phyloP scores from a whole-genome alignment of 1,140 invertebrate species.

The Rhizoglyphus robini region DNA sequence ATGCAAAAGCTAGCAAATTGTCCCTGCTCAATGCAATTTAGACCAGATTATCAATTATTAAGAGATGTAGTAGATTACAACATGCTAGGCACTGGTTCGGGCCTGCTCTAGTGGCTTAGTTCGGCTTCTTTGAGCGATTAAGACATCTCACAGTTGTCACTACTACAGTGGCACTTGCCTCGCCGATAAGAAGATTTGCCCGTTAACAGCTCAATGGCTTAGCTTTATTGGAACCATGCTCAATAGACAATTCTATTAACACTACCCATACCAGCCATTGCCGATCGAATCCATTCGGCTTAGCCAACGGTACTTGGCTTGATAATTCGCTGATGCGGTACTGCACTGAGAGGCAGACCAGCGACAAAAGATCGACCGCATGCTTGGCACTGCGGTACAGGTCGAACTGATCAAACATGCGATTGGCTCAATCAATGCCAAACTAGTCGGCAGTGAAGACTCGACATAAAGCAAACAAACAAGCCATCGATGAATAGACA shows the following conservation, averaged over 20 bases:
- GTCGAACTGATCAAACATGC: too few relatives aligned
- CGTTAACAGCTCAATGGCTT: slow-evolving; percentile 12
- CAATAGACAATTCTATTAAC: background rate
- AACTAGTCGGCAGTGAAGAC: too few relatives aligned
- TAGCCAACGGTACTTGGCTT: too few relatives aligned
- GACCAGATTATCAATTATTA: slow-evolving; percentile 12
- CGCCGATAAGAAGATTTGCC: slow-evolving; percentile 5
- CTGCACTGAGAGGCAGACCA: too few relatives aligned
- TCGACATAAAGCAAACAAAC: too few relatives aligned
- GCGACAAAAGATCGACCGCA: too few relatives aligned
- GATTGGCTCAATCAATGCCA: too few relatives aligned
- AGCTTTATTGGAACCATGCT: background rate
- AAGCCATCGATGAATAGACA: too few relatives aligned
- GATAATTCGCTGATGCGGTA: too few relatives aligned
- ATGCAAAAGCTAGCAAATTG: background rate
- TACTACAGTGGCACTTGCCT: background rate
- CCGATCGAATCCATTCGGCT: too few relatives aligned
- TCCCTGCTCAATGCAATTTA: background rate
- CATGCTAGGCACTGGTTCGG: background rate
- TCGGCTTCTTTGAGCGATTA: slow-evolving; percentile 14
- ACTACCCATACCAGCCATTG: too few relatives aligned
- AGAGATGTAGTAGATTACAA: background rate
- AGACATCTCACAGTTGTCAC: background rate
- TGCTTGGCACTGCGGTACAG: too few relatives aligned
- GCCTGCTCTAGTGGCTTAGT: background rate